Percentiles rank a stretch among this genome's conserved stretches.
phyloP scores from a whole-genome alignment of 2,888 invertebrate genomes.

The Abrostola triplasia region DNA sequence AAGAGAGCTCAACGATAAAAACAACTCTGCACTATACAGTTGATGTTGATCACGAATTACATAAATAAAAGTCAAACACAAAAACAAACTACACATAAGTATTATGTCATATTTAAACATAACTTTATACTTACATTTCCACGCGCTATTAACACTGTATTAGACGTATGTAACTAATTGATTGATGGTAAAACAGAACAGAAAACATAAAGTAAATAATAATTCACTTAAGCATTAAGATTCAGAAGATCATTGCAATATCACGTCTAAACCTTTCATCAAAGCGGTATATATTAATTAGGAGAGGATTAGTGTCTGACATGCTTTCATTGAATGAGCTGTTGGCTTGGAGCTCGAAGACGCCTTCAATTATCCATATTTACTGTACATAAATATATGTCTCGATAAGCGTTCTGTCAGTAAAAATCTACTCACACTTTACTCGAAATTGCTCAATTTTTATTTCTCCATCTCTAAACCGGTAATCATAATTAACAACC shows the following conservation, averaged over 20 bases:
- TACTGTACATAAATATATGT: background rate
- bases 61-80: conserved; percentile 16
- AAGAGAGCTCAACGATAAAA: conserved; percentile 11
- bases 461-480: background rate
- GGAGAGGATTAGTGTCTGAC: conserved; percentile 62
- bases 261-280: conserved; percentile 56
- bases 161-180: no score
- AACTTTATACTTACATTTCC: no score
- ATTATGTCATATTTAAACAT: no score
- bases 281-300: conserved; percentile 67
- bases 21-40: background rate
- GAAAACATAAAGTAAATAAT: no score
- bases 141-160: no score
- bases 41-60: background rate
- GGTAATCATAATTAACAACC: no score
- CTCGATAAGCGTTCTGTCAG: background rate
- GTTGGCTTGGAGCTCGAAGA: conserved; percentile 46
- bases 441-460: background rate
- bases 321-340: conserved; percentile 63
- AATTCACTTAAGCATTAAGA: conserved; percentile 20
- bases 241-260: conserved; percentile 58
- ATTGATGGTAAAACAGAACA: no score
- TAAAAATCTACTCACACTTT: conserved; percentile 2
- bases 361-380: conserved; percentile 24
- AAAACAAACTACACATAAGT: no score